A percentile compares a stretch with the other conserved stretches of the same genome.
Evolutionary conservation across 2,888 invertebrate genomes (phyloP).

Genomic region (Rosalia funebris): DNA sequence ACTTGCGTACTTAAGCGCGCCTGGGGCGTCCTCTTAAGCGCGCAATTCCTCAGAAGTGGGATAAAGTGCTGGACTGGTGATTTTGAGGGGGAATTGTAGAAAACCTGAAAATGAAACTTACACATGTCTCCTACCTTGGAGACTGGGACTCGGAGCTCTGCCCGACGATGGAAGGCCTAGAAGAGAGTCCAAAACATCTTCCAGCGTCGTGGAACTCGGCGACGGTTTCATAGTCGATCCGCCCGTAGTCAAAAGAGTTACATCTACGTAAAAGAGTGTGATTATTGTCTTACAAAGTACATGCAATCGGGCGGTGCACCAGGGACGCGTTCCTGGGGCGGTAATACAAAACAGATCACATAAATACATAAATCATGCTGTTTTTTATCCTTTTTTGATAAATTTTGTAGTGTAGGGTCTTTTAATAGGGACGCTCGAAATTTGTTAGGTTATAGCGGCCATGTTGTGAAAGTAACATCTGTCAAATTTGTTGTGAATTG

Average conservation of each 20-base stretch:
- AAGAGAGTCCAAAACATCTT: slow-evolving; percentile 93
- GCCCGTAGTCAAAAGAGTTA: slow-evolving; percentile 61
- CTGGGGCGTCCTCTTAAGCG: no score
- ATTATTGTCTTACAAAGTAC: not conserved
- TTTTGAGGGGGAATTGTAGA: slow-evolving; percentile 46
- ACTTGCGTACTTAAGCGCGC: no score
- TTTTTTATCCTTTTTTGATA: no score
- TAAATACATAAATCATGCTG: no score
- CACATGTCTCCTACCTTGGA: slow-evolving; percentile 80
- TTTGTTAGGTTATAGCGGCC: no score
- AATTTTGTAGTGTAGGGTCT: no score
- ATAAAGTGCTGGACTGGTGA: slow-evolving; percentile 29
- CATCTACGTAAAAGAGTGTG: slow-evolving; percentile 49
- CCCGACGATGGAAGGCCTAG: slow-evolving; percentile 85
- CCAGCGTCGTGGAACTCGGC: slow-evolving; percentile 86
- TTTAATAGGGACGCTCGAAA: no score
- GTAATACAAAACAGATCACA: no score
- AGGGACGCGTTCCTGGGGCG: no score
- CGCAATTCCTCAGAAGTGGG: no score
- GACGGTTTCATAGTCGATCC: slow-evolving; percentile 72
- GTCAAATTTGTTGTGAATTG: no score
- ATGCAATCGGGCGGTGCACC: not conserved
- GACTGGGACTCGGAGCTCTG: slow-evolving; percentile 79
- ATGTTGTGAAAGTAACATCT: no score
- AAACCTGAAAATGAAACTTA: slow-evolving; percentile 74